A percentile compares a stretch with the other conserved stretches of the same genome.
phyloP scores from a whole-genome alignment of 1,140 invertebrate genomes.

The Lethrus apterus region DNA sequence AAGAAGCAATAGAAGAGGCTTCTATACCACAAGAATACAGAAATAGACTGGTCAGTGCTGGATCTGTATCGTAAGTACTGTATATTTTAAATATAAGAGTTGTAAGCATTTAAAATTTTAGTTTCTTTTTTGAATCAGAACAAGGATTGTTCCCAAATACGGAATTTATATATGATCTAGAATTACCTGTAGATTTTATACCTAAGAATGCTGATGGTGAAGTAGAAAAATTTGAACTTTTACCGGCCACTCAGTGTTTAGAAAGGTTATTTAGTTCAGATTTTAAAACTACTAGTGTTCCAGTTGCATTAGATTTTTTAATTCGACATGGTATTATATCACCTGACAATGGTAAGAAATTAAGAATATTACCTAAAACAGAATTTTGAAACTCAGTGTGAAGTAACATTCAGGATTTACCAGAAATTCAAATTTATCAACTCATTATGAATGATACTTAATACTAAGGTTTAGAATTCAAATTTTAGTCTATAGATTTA shows the following conservation, averaged over 20 bases:
- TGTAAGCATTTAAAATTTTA: too few species aligned
- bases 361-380: neutral
- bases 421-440: neutral
- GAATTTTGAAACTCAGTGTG: neutral
- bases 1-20: conserved; percentile 91
- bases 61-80: conserved; percentile 66
- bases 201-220: conserved; percentile 89
- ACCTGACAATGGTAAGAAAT: conserved; percentile 72
- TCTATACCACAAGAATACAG: conserved; percentile 69
- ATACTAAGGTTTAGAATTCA: too few species aligned
- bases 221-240: conserved; percentile 80
- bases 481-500: too few species aligned
- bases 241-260: conserved; percentile 71
- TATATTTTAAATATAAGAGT: too few species aligned
- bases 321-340: conserved; percentile 83
- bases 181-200: conserved; percentile 80
- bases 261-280: conserved; percentile 71
- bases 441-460: neutral
- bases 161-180: conserved; percentile 91
- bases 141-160: conserved; percentile 88
- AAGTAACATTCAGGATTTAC: neutral
- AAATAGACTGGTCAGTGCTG: conserved; percentile 67
- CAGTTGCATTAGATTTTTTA: conserved; percentile 85
- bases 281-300: conserved; percentile 89
- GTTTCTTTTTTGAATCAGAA: conserved; percentile 86